Conservation (phyloP, 1,140 invertebrate genomes). For the Conus ventricosus region DNA sequence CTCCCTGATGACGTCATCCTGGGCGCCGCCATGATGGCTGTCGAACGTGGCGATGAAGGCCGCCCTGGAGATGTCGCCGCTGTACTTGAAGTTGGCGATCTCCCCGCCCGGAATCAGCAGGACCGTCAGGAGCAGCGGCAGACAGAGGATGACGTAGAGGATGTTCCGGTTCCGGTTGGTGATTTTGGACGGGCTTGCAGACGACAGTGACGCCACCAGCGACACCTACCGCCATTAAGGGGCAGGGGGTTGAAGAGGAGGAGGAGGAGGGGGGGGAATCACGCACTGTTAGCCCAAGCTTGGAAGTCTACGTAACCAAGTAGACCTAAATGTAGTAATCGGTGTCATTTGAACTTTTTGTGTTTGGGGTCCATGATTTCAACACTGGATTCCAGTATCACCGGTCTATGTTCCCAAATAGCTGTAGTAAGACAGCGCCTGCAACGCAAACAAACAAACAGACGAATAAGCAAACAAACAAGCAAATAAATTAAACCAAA, state of each 20-base stretch:
- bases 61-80: background rate
- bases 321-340: background rate
- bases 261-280: background rate
- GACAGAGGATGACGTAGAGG: background rate
- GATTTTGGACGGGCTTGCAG: slow-evolving; percentile 16
- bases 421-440: too few relatives aligned
- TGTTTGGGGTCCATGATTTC: background rate
- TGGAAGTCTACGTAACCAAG: background rate
- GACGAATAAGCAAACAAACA: too few relatives aligned
- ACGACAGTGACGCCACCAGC: slow-evolving; percentile 25
- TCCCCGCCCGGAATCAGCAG: slow-evolving; percentile 25
- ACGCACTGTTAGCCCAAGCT: background rate
- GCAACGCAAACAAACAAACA: too few relatives aligned
- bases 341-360: background rate
- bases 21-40: background rate
- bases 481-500: too few relatives aligned
- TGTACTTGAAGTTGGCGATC: slow-evolving; percentile 30
- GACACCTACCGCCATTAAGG: slow-evolving; percentile 22
- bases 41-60: slow-evolving; percentile 16
- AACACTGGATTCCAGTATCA: too few relatives aligned
- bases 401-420: too few relatives aligned
- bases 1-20: slow-evolving; percentile 9
- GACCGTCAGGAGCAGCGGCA: background rate
- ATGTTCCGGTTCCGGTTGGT: slow-evolving; percentile 18
- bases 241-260: too few relatives aligned